Evolutionary conservation across 2,888 invertebrate species (phyloP), one percentile per base, ranked within the genome.

Genomic region (Aphodius sticticus): DNA sequence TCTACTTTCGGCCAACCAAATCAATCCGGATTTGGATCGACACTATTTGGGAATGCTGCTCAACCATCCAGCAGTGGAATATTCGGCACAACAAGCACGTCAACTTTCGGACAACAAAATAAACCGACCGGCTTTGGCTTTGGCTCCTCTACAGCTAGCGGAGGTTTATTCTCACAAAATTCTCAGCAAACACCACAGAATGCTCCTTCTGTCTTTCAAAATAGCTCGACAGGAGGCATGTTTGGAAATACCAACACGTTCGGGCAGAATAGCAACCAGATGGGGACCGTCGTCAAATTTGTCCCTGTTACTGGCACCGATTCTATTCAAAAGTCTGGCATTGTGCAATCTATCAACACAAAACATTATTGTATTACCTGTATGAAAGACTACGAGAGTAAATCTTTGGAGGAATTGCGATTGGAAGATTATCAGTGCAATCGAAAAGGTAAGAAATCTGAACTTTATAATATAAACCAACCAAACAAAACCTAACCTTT

Each of bases 321-420:
- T 86, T 96, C 97, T 0, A 94, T 98, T 90, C 93, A 97, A 86
- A 98, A 98, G 89, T 94, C 95, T 83, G 97, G 97, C 0, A 92
- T 93, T 2, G 93, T 95, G 2, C 95, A 94, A 86, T 96, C 92
- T 82, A 97, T 99, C 83, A 96, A 93, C 85, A 99, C 98, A 0
- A 95, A 97, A 85, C 97, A 98, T 87, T 96, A 98, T 87, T 99
- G 99, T 88, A 99, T 99, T 81, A 98, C 98, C 0, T 97, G 97
- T 80, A 99, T 99, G 99, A 98, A 98, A 90, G 98, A 99, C 87
- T 99, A 99, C 87, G 99, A 99, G 86, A 89, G 88, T 76, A 99
- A 99, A 88, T 97, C 97, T 0, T 89, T 99, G 35, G 99, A 99
- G 89, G 99, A 99, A 88, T 90, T 99, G 5, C 93, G 99, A 9